Base-by-base conservation (phyloP, 2,113 vertebrate genomes). In the Leptodactylus fuscus region DNA sequence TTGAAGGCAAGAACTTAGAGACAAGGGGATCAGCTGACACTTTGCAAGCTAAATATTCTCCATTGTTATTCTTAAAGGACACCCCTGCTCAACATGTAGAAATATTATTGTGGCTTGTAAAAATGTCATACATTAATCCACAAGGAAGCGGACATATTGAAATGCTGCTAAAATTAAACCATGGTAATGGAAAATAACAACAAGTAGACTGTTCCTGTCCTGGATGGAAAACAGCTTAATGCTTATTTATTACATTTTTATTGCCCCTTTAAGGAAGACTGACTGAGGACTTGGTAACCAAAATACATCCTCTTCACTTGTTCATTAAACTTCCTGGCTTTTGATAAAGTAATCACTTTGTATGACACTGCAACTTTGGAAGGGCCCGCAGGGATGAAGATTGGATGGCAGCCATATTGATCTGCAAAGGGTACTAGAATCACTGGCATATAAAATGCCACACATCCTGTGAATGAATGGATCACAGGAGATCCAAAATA, bases 331-430 rank as follows among this genome's bases (percentile, higher is more conserved):
- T 80, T 80, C 77, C 53, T 62, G 77, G 34, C 38, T 80, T 80
- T 38, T 44, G 77, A 80, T 80, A 41, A 80, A 80, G 53, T 80
- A 80, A 80, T 80, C 77, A 80, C 53, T 80, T 80, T 60, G 77
- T 80, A 62, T 80, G 77, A 80, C 53, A 60, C 77, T 80, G 77
- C 77, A 80, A 62, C 53, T 80, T 80, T 41, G 53, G 34, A 27
- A 6, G 12, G 29, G 53, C 55, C 76, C 38, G 36, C 51, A 76
- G 77, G 77, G 77, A 80, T 2, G 22, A 44, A 24, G 58, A 22
- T 67, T 81, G 79, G 58, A 67, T 67, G 79, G 58, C 79, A 49
- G 79, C 79, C 79, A 81, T 67, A 81, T 81, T 81, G 79, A 81
- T 81, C 65, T 32, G 53, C 60, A 69, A 62, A 67, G 60, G 79